These are phyloP conservation scores for Chrysolina oricalcia DNA, from an alignment of 2,888 invertebrate species.

Conservation along the genomic window DNA sequence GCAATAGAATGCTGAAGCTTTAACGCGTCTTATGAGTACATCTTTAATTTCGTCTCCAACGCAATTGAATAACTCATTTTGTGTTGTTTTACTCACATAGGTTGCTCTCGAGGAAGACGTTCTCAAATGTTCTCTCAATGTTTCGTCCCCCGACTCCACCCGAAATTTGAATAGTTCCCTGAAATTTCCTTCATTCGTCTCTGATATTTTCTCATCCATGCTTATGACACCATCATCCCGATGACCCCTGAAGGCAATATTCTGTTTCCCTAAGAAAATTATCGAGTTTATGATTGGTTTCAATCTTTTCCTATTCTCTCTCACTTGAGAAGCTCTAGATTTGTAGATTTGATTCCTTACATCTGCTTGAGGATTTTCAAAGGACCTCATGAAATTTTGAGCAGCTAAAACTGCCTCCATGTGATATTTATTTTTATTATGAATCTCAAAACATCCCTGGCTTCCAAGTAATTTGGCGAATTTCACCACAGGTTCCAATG, in stretches of 20 bases:
- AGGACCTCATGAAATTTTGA: conserved; percentile 14
- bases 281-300: conserved; percentile 21
- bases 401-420: not conserved
- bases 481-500: conserved; percentile 4
- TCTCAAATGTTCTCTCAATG: conserved; percentile 26
- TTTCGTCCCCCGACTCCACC: not conserved
- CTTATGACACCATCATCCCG: no score
- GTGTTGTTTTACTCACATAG: conserved; percentile 25
- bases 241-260: conserved; percentile 20
- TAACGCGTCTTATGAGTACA: conserved; percentile 14
- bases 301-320: conserved; percentile 16
- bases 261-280: conserved; percentile 22
- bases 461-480: conserved; percentile 12
- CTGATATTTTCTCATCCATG: conserved; percentile 7
- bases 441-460: not conserved
- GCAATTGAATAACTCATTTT: no score
- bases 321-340: conserved; percentile 6
- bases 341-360: not conserved
- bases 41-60: conserved; percentile 1
- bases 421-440: conserved; percentile 20
- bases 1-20: conserved; percentile 1
- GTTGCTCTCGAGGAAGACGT: no score
- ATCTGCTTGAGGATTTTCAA: conserved; percentile 20
- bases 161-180: conserved; percentile 32
- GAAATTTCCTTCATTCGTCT: conserved; percentile 30